A percentile compares a stretch with the other conserved stretches of the same genome.
phyloP scores from a whole-genome alignment of 2,888 invertebrate species.

The Prenolepis imparis region DNA sequence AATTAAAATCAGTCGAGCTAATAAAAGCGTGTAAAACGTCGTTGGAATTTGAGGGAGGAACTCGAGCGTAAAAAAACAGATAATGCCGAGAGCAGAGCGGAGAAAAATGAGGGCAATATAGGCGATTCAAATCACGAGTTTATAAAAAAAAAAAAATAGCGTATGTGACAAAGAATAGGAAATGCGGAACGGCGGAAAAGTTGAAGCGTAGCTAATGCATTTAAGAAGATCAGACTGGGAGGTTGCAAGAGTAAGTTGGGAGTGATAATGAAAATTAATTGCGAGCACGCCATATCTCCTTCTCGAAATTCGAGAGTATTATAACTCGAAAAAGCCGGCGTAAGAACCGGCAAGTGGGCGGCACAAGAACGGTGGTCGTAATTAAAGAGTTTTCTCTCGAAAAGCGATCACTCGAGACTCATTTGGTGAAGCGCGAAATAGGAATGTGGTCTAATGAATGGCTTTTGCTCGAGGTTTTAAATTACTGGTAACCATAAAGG shows the following conservation, averaged over 20 bases:
- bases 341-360: slow-evolving; percentile 4
- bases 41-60: slow-evolving; percentile 42
- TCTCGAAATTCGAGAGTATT: slow-evolving; percentile 62
- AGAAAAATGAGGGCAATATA: slow-evolving; percentile 11
- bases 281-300: slow-evolving; percentile 62
- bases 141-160: slow-evolving; percentile 11
- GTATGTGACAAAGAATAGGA: slow-evolving; percentile 4
- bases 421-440: slow-evolving; percentile 45
- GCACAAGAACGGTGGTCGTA: slow-evolving; percentile 51
- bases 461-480: slow-evolving; percentile 48
- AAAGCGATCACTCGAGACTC: slow-evolving; percentile 68
- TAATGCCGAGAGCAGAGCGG: slow-evolving; percentile 43
- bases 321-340: slow-evolving; percentile 26
- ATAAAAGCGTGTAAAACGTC: slow-evolving; percentile 55
- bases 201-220: slow-evolving; percentile 13
- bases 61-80: slow-evolving; percentile 35
- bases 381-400: slow-evolving; percentile 70
- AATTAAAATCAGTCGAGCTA: slow-evolving; percentile 65
- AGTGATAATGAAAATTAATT: slow-evolving; percentile 76
- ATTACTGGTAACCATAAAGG: slow-evolving; percentile 45
- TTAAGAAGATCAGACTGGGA: slow-evolving; percentile 59
- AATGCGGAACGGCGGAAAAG: background rate
- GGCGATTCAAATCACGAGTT: slow-evolving; percentile 24
- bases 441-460: slow-evolving; percentile 53
- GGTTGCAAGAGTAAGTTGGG: slow-evolving; percentile 64